A percentile compares a stretch with the other conserved stretches of the same genome.
Conservation (phyloP, 1,140 invertebrate species). For the Cecropterus lyciades region DNA sequence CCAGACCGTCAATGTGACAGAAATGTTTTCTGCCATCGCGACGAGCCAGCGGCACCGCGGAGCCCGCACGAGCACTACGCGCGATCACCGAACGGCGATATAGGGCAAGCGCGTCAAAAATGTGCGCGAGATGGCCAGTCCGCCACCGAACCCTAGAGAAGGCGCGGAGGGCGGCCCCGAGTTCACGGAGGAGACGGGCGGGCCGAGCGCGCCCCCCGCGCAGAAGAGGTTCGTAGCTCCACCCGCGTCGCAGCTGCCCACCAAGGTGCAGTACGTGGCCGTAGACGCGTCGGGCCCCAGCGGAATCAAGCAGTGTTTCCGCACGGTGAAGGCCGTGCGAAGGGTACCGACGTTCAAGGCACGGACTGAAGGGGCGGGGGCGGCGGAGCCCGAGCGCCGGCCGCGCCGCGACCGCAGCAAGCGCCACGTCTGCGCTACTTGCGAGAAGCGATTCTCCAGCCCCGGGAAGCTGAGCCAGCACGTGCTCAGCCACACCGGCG, state of each 20-base stretch:
- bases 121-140: slow-evolving; percentile 83
- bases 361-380: slow-evolving; percentile 38
- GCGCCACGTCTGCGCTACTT: slow-evolving; percentile 83
- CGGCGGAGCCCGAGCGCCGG: slow-evolving; percentile 49
- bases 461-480: slow-evolving; percentile 86
- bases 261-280: slow-evolving; percentile 72
- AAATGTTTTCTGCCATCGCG: slow-evolving; percentile 83
- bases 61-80: slow-evolving; percentile 62
- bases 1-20: slow-evolving; percentile 83
- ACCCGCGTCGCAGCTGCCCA: slow-evolving; percentile 70
- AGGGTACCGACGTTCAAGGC: slow-evolving; percentile 69
- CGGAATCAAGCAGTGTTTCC: slow-evolving; percentile 78
- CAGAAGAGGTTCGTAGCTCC: slow-evolving; percentile 80
- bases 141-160: slow-evolving; percentile 82
- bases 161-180: slow-evolving; percentile 76
- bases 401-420: slow-evolving; percentile 66
- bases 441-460: slow-evolving; percentile 86
- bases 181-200: slow-evolving; percentile 71
- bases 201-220: slow-evolving; percentile 74
- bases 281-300: slow-evolving; percentile 71
- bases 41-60: slow-evolving; percentile 69
- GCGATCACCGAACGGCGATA: slow-evolving; percentile 74
- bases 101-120: slow-evolving; percentile 80
- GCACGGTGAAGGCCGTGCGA: slow-evolving; percentile 75
- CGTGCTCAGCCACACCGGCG: slow-evolving; percentile 87